Base-by-base conservation (phyloP, 2,888 invertebrate genomes). In the Labia minor region DNA sequence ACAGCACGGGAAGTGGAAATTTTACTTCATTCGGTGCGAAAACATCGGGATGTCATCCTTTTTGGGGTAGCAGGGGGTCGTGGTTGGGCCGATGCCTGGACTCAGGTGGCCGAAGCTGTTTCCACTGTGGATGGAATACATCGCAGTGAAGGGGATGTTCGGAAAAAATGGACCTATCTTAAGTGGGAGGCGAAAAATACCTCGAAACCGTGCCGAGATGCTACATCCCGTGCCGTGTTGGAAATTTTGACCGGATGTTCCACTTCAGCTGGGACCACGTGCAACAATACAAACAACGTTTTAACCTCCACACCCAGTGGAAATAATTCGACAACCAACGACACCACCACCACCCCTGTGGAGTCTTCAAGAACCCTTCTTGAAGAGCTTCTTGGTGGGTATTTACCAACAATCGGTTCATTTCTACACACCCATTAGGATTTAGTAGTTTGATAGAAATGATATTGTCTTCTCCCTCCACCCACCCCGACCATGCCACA, bases 121-220 rank as follows among this genome's bases (percentile, higher is more conserved):
- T 71, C 72, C 8, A 70, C 71, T 19, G 72, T 72, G 33, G 72
- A 74, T 21, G 72, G 73, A 11, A 73, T 74, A 64, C 70, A 70
- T 19, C 68, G 74, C 21, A 72, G 71, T 33, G 74, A 74, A 66
- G 70, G 72, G 14, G 74, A 74, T 67, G 73, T 73, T 19, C 68
- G 74, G 11, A 74, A 74, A 69, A 74, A 74, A 65, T 74, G 74
- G 74, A 73, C 73, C 21, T 74, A 74, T 67, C 71, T 74, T 62
- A 74, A 74, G 66, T 74, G 74, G 74, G 74, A 74, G 68, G 74
- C 74, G 26, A 73, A 73, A 67, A 73, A 74, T 69, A 74, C 74
- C 19, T 72, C 72, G 68, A 74, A 74, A 65, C 74, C 74, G 1
- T 73, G 72, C 14, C 65, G 73, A 21, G 73, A 73, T 64, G 72